A percentile compares a stretch with the other conserved stretches of the same genome.
Evolutionary conservation across 2,797 vertebrate species (phyloP).

Genomic region (Huso huso): DNA sequence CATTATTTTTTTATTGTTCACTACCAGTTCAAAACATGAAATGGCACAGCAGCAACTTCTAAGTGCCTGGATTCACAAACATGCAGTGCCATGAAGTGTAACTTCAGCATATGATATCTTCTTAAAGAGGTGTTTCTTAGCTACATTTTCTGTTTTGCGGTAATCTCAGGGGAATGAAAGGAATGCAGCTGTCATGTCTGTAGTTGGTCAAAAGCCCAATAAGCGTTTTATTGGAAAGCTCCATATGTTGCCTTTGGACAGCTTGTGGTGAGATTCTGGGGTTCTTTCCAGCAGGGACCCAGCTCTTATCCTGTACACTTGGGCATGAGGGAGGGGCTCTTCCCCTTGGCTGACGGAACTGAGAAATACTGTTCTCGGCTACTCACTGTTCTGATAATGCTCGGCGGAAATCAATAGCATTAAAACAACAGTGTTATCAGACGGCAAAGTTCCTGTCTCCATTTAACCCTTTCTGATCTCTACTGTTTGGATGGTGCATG

Average conservation of each 20-base stretch:
- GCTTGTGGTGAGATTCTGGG: not conserved
- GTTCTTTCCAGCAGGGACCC: slow-evolving; percentile 7
- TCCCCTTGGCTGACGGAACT: slow-evolving; percentile 11
- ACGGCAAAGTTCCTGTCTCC: slow-evolving; percentile 28
- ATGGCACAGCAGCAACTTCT: too few species aligned
- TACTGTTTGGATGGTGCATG: too few species aligned
- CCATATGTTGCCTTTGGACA: slow-evolving; percentile 2
- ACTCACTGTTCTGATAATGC: slow-evolving; percentile 27
- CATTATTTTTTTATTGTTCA: too few species aligned
- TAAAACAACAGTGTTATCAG: slow-evolving; percentile 42
- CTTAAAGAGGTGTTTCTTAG: not conserved
- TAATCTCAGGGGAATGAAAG: not conserved
- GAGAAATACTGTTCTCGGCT: slow-evolving; percentile 22
- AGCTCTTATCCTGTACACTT: slow-evolving; percentile 7
- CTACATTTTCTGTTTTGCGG: not conserved
- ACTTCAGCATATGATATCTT: not conserved
- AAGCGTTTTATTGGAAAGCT: not conserved
- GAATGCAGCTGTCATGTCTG: not conserved
- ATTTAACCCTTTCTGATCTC: slow-evolving; percentile 28
- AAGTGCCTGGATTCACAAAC: too few species aligned
- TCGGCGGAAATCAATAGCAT: slow-evolving; percentile 36
- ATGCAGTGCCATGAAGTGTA: too few species aligned
- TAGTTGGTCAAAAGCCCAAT: not conserved
- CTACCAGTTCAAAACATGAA: too few species aligned
- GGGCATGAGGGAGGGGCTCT: slow-evolving; percentile 15